Conservation (phyloP, 2,797 vertebrate species). For the Macroramphosus scolopax region DNA sequence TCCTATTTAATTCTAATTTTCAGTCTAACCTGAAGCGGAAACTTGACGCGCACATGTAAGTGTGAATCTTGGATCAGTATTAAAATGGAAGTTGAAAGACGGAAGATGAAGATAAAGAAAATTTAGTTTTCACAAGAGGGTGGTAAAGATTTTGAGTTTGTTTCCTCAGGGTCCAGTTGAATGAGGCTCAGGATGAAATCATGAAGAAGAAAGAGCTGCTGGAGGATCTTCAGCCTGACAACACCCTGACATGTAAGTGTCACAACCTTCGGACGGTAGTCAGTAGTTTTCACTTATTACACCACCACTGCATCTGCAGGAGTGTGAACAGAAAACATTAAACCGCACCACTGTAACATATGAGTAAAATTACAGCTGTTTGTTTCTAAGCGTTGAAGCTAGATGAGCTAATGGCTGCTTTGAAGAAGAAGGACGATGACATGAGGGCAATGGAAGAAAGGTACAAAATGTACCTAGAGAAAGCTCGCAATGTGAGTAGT, state of each 20-base stretch:
- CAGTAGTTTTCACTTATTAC: too few species aligned
- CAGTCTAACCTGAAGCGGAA: constrained; percentile 95
- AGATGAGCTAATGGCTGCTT: constrained; percentile 89
- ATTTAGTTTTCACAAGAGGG: constrained; percentile 6
- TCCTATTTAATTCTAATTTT: constrained; percentile 24
- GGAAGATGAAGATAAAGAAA: too few species aligned
- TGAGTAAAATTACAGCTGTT: neutral
- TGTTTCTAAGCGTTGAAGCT: constrained; percentile 82
- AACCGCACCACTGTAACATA: too few species aligned
- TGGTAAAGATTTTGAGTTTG: constrained; percentile 2
- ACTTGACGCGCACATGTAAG: constrained; percentile 97
- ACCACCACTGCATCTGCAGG: too few species aligned
- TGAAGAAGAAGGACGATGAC: constrained; percentile 97
- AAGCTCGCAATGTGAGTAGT: constrained; percentile 91
- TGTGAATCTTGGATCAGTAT: constrained; percentile 50
- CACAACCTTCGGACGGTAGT: too few species aligned
- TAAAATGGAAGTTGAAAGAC: neutral
- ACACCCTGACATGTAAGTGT: constrained; percentile 84
- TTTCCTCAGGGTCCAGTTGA: constrained; percentile 88
- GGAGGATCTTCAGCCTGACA: constrained; percentile 92
- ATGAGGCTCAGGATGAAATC: constrained; percentile 94
- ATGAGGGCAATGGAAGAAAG: constrained; percentile 99
- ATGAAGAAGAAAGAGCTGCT: constrained; percentile 96
- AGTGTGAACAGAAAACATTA: too few species aligned
- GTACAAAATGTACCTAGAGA: constrained; percentile 99